Conservation (phyloP, 2,888 invertebrate species). For the Branchellion lobata region DNA sequence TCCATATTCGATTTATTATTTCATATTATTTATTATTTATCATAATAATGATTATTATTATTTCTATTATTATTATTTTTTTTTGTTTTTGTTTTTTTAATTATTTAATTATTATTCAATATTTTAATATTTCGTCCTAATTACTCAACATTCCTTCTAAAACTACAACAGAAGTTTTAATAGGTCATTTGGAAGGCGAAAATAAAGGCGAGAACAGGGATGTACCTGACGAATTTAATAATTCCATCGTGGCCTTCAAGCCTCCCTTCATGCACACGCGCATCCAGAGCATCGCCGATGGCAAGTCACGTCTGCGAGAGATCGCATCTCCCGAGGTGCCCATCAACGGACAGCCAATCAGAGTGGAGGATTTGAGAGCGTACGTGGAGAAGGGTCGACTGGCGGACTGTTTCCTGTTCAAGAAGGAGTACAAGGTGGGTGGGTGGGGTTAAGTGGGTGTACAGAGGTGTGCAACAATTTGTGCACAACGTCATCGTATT, state of each 20-base stretch:
- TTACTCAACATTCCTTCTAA: too few relatives aligned
- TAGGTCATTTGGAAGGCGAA: too few relatives aligned
- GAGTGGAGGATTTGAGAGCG: conserved; percentile 49
- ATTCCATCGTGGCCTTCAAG: conserved; percentile 19
- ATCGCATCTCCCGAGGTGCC: conserved; percentile 41
- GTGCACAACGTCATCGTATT: not conserved
- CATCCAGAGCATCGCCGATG: conserved; percentile 32
- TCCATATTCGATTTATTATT: too few relatives aligned
- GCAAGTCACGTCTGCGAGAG: conserved; percentile 22
- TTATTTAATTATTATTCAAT: too few relatives aligned
- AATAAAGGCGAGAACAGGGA: conserved; percentile 36
- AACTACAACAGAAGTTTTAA: too few relatives aligned
- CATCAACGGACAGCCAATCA: conserved; percentile 44
- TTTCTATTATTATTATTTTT: too few relatives aligned
- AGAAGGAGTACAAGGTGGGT: conserved; percentile 51
- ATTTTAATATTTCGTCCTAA: too few relatives aligned
- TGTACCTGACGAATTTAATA: conserved; percentile 19
- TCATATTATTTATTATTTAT: too few relatives aligned
- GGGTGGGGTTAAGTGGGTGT: not conserved
- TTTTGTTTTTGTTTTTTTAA: too few relatives aligned
- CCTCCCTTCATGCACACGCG: conserved; percentile 41
- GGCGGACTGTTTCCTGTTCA: conserved; percentile 49
- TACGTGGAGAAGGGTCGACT: conserved; percentile 49
- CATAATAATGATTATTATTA: too few relatives aligned
- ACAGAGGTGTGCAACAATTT: not conserved